phyloP scores from a whole-genome alignment of 2,797 vertebrate genomes.

The Otus scops region DNA sequence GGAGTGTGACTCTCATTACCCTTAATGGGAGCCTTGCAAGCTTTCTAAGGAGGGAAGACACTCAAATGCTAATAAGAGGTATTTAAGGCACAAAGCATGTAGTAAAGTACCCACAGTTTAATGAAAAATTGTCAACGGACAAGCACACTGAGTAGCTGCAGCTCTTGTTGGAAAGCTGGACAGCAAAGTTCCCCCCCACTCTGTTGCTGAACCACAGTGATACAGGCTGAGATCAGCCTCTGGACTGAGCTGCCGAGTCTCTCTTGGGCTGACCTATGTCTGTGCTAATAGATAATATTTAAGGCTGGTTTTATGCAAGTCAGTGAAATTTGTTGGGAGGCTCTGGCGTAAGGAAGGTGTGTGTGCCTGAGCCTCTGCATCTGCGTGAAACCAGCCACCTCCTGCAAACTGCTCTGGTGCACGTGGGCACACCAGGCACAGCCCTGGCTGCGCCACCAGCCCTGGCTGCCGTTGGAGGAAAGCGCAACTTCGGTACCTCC shows the following conservation, averaged over 20 bases:
- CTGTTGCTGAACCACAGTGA: neutral
- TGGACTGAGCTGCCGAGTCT: neutral
- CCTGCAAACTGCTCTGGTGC: neutral
- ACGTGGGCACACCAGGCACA: neutral
- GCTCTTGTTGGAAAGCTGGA: neutral
- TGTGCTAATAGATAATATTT: neutral
- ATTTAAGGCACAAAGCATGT: conserved; percentile 56
- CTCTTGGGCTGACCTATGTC: neutral
- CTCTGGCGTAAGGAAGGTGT: neutral
- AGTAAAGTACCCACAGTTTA: conserved; percentile 6
- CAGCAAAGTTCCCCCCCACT: neutral
- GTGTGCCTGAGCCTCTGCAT: neutral
- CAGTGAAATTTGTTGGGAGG: neutral
- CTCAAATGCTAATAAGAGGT: conserved; percentile 52
- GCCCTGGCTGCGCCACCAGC: neutral
- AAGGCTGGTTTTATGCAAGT: neutral
- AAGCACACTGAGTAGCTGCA: neutral
- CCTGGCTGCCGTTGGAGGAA: neutral
- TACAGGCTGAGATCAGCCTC: neutral
- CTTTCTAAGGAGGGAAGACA: conserved; percentile 19
- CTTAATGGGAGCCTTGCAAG: conserved; percentile 42
- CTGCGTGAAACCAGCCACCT: neutral
- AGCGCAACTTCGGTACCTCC: neutral
- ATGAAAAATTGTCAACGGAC: conserved; percentile 17
- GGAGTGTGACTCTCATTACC: conserved; percentile 54